Conservation (phyloP, 2,797 vertebrate species). For the Lagorchestes hirsutus region DNA sequence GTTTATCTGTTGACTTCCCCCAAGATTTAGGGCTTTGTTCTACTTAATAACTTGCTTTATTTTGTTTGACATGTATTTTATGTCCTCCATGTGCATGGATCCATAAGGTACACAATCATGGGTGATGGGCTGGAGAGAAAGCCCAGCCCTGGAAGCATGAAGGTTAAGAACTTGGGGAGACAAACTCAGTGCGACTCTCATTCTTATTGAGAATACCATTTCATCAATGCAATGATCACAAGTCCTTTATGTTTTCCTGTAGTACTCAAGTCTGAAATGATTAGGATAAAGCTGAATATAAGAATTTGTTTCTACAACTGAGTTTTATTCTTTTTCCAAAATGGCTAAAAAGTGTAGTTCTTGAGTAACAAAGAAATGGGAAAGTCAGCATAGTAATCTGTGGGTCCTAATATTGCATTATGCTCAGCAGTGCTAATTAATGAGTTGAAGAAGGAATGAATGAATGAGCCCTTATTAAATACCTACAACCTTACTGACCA, state of each 20-base stretch:
- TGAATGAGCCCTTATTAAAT: background rate
- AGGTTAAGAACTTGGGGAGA: constrained; percentile 78
- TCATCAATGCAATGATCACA: constrained; percentile 11
- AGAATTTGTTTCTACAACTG: constrained; percentile 25
- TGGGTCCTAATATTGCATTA: background rate
- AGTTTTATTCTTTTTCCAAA: constrained; percentile 21
- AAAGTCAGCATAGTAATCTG: background rate
- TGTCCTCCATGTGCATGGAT: constrained; percentile 87
- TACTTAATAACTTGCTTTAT: constrained; percentile 89
- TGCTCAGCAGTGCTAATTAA: background rate
- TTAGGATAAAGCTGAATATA: constrained; percentile 56
- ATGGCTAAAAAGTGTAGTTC: background rate
- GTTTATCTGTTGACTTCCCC: constrained; percentile 92
- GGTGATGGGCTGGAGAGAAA: constrained; percentile 88
- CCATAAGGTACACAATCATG: constrained; percentile 89
- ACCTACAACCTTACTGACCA: background rate
- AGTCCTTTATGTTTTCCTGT: background rate
- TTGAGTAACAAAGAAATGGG: background rate
- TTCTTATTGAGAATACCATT: constrained; percentile 47
- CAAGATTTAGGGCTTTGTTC: constrained; percentile 89
- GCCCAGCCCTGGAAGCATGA: constrained; percentile 81
- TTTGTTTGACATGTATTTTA: constrained; percentile 92
- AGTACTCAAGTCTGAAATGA: constrained; percentile 19
- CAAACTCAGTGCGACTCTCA: constrained; percentile 65
- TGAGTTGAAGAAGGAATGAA: background rate